Percentiles rank a stretch among this genome's conserved stretches.
Conservation (phyloP, 2,797 vertebrate genomes). For the Loris lydekkerianus region DNA sequence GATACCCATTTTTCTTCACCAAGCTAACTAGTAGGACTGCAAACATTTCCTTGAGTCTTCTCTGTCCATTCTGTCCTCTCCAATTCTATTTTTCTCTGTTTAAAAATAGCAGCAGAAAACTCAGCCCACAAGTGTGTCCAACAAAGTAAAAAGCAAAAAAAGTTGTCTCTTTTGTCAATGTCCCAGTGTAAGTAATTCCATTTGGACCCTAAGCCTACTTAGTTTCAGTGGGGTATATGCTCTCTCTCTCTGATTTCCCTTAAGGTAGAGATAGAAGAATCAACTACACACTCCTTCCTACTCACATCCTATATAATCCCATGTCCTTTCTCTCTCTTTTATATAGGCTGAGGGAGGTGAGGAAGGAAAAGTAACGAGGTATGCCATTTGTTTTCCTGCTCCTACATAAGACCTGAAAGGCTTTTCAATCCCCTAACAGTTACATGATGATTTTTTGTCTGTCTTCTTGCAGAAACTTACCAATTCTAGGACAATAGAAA, state of each 20-base stretch:
- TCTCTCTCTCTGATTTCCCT: background rate
- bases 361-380: background rate
- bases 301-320: background rate
- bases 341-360: background rate
- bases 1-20: background rate
- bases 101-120: background rate
- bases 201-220: background rate
- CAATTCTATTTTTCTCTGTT: background rate
- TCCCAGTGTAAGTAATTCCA: fast-evolving
- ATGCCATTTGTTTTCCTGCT: background rate
- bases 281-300: background rate
- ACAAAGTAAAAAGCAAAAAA: background rate
- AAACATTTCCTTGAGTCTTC: fast-evolving
- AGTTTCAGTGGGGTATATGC: background rate
- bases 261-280: background rate
- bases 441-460: background rate
- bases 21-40: background rate
- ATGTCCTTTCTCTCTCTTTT: background rate
- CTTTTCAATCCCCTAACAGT: background rate
- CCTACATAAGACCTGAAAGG: background rate
- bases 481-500: background rate
- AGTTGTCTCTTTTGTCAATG: background rate
- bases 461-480: background rate
- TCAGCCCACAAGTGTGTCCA: background rate
- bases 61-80: background rate